Base-by-base conservation (phyloP, 2,888 invertebrate species). In the Anarsia innoxiella region DNA sequence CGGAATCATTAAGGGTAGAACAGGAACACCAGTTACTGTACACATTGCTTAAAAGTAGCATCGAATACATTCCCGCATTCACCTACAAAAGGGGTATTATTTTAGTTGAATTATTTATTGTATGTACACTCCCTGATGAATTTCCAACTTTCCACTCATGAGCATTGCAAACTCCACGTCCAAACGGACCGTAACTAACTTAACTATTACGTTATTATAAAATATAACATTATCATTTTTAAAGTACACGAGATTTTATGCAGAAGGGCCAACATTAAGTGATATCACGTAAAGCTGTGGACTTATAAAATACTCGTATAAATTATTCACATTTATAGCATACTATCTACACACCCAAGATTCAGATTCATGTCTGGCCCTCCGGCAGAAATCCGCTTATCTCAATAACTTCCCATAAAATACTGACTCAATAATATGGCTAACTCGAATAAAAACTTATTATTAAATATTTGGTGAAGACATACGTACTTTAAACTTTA, bases 281-380 rank as follows among this genome's bases (percentile, higher is more conserved):
- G 72, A 71, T 67, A 73, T 80, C 80, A 76, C 73, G 80, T 83
- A 80, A 82, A 83, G 80, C 80, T 77, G 83, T 72, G 79, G 73
- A 80, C 83, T 82, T 82, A 84, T 78, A 83, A 76, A 77, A 77
- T 82, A 83, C 72, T 84, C 80, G 82, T 83, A 82, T 82, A 83
- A 83, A 83, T 82, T 83, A 83, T 83, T 80, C 82, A 83, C 83
- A 82, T 79, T 79, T 80, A 82, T 80, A 80, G 83, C 80, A 82
- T 76, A 82, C 75, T 84, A 84, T 82, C 82, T 82, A 83, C 82
- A 82, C 77, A 80, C 69, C 73, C 79, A 70, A 73, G 61, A 55
- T 59, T 70, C 69, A 70, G 65, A 64, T 64, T 68, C 72, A 70
- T 71, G 62, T 53, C 59, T 64, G 79, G 72, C 76, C 77, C 79